A percentile compares a stretch with the other conserved stretches of the same genome.
Conservation (phyloP, 2,888 invertebrate species). For the Panopea generosa region DNA sequence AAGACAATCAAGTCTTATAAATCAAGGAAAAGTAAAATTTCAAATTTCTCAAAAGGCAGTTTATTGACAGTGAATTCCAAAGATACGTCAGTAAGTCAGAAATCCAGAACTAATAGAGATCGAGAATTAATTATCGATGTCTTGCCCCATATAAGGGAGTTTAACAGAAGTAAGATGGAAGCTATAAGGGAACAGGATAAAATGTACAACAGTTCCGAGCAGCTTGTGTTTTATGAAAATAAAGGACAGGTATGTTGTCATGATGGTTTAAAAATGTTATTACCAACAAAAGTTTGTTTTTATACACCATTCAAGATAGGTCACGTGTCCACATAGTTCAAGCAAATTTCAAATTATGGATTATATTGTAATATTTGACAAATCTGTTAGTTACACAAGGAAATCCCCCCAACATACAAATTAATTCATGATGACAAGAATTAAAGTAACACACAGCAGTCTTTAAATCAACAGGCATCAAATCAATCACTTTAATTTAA, state of each 20-base stretch:
- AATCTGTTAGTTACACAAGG: too few species aligned
- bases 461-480: too few species aligned
- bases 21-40: slow-evolving; percentile 18
- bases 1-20: slow-evolving; percentile 16
- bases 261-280: too few species aligned
- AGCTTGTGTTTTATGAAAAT: slow-evolving; percentile 34
- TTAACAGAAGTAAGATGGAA: slow-evolving; percentile 24
- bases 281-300: too few species aligned
- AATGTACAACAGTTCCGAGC: slow-evolving; percentile 35
- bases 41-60: slow-evolving; percentile 15
- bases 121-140: slow-evolving; percentile 31
- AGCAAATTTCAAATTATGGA: too few species aligned
- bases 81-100: slow-evolving; percentile 13
- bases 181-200: background rate
- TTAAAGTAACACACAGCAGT: too few species aligned
- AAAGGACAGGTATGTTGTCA: slow-evolving; percentile 5
- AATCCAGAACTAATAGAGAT: slow-evolving; percentile 7
- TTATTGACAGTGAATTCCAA: background rate
- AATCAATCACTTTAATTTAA: too few species aligned
- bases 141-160: slow-evolving; percentile 40
- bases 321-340: too few species aligned
- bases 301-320: too few species aligned
- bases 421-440: too few species aligned
- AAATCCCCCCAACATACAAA: too few species aligned
- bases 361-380: too few species aligned